Evolutionary conservation across 2,888 invertebrate species (phyloP).

Genomic region (Lamellibrachia columna): DNA sequence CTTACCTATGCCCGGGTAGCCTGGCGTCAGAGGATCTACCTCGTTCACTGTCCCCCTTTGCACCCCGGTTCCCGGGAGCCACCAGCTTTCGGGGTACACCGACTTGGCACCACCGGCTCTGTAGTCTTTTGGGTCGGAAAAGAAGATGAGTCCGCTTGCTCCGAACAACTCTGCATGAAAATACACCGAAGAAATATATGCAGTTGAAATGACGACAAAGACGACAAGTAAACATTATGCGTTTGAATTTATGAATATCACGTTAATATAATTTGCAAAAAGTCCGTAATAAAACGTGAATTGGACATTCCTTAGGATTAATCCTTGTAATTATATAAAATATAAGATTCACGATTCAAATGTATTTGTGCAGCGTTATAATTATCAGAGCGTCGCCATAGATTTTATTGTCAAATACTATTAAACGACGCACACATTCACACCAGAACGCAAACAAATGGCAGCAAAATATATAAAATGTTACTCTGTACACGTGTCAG

Average conservation of each 20-base stretch:
- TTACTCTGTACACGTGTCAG: neutral
- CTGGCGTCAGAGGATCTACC: slow-evolving; percentile 69
- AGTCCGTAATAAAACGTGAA: no score
- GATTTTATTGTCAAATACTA: no score
- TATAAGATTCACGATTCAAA: no score
- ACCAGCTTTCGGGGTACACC: slow-evolving; percentile 65
- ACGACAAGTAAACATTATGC: neutral
- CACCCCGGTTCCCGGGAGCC: slow-evolving; percentile 67
- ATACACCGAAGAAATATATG: neutral
- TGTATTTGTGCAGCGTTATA: no score
- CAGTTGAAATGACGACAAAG: neutral
- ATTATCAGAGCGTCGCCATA: no score
- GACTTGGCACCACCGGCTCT: slow-evolving; percentile 53
- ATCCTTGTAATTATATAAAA: no score
- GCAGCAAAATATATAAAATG: no score
- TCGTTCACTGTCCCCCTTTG: slow-evolving; percentile 65
- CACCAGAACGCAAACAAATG: no score
- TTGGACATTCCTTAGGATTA: no score
- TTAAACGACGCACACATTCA: no score
- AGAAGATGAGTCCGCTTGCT: slow-evolving; percentile 65
- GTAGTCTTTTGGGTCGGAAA: slow-evolving; percentile 64
- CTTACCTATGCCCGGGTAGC: slow-evolving; percentile 67
- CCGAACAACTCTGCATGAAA: slow-evolving; percentile 54
- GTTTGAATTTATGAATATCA: no score
- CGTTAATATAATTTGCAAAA: neutral